Base-by-base conservation (phyloP, 2,888 invertebrate genomes). In the Leptopilina myrica region DNA sequence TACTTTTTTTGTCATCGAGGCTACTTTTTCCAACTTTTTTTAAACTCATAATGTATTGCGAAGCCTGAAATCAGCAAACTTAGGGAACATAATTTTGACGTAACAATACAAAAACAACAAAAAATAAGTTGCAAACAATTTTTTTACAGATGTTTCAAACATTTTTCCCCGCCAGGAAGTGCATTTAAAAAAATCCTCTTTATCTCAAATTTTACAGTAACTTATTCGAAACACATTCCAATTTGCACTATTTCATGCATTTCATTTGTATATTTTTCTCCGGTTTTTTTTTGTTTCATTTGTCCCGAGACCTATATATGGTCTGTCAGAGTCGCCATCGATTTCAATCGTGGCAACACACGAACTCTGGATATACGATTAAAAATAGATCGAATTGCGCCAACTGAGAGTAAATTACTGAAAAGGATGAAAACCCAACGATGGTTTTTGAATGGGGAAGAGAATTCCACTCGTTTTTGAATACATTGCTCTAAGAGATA, bases 371-470 rank as follows among this genome's bases (percentile, higher is more conserved):
- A 56, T 73, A 56, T 73, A n/a, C 53, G 53, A 73, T 73, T 73
- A 56, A 56, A 73, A 73, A 73, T 73, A 73, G 69, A 73, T 56
- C 53, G 33, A 14, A 56, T 56, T n/a, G 69, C 26, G 33, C 5
- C 53, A 69, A 20, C 53, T 73, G 26, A 26, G 8, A 43, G 69
- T 73, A 33, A 73, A 73, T 73, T 73, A 33, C n/a, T 73, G 69
- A 73, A 73, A 49, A 73, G 56, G 69, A 73, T 73, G 69, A 73
- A 73, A 8, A 11, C 9, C 46, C 53, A 73, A 33, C 69, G 69
- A 26, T 53, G 20, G 69, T 56, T 49, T 20, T 49, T 73, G 53
- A 73, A 73, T 73, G 53, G 53, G 53, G 2, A 20, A 43, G 43
- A 43, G 43, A 14, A 56, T 20, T 33, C 53, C 8, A 12, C 49